Evolutionary conservation across 2,113 vertebrate genomes (phyloP), one percentile per base, ranked within the genome.

Genomic region (Myiozetetes cayanensis): DNA sequence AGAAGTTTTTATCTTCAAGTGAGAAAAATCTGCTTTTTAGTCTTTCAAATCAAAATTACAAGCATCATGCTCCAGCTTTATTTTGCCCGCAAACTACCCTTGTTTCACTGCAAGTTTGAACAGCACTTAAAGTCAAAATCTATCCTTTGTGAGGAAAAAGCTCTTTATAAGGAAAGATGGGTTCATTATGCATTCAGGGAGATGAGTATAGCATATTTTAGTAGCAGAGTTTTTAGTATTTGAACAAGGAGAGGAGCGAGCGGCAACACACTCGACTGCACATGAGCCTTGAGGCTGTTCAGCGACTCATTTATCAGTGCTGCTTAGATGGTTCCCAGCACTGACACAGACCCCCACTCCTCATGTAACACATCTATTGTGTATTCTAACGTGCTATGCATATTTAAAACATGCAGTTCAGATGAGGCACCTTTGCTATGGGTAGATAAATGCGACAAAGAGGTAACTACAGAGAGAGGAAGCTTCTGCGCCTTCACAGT

Each of bases 301-400:
- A 23, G 31, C 0, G 1, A 53, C 80, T 86, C 61, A 66, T 83
- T 84, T 84, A 49, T 58, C 9, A 4, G 41, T 41, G 55, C 84
- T 55, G 76, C 77, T 81, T 31, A 84, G 46, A 70, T 86, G 75
- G 76, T 46, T 86, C 62, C 76, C 76, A 95, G 80, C 62, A 52
- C 63, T 1, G 86, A 86, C 72, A 88, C 44, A 70, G 47, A 82
- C 30, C 55, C 76, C n/a, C 16, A 12, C 33, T 70, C 80, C 30
- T 35, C 3, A 0, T 24, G 14, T 14, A 72, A 83, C 0, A 0
- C 61, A 74, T 21, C 80, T 89, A 41, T 41, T 41, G 39, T 41
- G 15, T 35, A 27, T 71, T 66, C 63, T 49, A 37, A 65, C 6
- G 31, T 18, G 18, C 53, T 14, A 9, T 3, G 41, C 6, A 25